These are phyloP conservation scores for Leuciscus waleckii DNA, from an alignment of 2,797 vertebrate species.

Conservation along the genomic window DNA sequence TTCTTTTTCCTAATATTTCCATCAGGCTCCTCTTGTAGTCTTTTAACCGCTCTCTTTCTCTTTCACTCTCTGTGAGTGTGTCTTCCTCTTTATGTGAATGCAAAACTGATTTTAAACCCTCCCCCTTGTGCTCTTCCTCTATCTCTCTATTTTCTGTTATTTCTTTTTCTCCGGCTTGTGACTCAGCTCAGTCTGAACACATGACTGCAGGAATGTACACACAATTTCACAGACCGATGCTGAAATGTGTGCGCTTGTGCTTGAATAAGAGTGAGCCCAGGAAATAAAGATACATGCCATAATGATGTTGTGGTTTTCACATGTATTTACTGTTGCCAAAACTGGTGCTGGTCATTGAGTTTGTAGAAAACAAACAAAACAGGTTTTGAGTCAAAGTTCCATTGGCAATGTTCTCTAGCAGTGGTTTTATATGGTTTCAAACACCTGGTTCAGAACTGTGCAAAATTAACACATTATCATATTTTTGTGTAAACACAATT, in stretches of 20 bases:
- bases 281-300: neutral
- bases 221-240: constrained; percentile 53
- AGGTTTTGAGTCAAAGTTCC: neutral
- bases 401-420: neutral
- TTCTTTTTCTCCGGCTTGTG: constrained; percentile 67
- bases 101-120: constrained; percentile 11
- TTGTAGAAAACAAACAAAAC: constrained; percentile 1
- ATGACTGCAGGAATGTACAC: constrained; percentile 78
- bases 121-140: constrained; percentile 23
- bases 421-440: neutral
- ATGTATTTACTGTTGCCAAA: neutral
- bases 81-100: constrained; percentile 3
- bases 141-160: constrained; percentile 46
- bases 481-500: neutral
- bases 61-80: constrained; percentile 46
- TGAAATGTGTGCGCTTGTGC: constrained; percentile 12
- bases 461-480: neutral
- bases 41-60: constrained; percentile 43
- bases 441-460: neutral
- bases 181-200: constrained; percentile 76
- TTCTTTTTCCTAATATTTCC: neutral
- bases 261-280: neutral
- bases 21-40: neutral
- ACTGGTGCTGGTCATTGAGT: neutral
- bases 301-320: neutral